Base-by-base conservation (phyloP, 2,888 invertebrate genomes). In the Brachylomia viminalis region DNA sequence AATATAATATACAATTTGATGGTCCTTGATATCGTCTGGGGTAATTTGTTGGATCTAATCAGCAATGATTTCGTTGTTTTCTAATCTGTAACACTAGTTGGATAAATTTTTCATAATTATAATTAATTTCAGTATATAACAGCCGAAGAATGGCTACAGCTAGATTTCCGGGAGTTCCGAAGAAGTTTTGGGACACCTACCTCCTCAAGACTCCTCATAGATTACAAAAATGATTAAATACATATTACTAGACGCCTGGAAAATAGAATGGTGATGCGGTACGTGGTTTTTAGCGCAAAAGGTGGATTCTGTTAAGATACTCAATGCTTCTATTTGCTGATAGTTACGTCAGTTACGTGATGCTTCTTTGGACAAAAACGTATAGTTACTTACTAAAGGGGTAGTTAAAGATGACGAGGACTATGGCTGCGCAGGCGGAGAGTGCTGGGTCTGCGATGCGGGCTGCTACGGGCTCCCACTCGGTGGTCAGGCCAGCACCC, bases 361-460 rank as follows among this genome's bases (percentile, higher is more conserved):
- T 33, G 17, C 1, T 49, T 67, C 7, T 38, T 56, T 38, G n/a
- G 4, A 20, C 20, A 38, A 20, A 38, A 67, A 66, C 7, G 11
- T n/a, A 33, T 67, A n/a, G n/a, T 67, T 38, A 92, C 96, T 94
- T 91, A 96, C 98, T 98, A 93, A 98, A 98, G 0, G 98, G 98
- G 93, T 98, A 98, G 90, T 98, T 98, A 66, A 98, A 96, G 23
- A 97, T 94, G 84, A 98, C 97, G 58, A 98, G 96, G 2, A 97
- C 93, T 6, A 97, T 92, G 62, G 98, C 98, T 0, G 98, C 98
- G 77, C 98, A 93, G 61, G 99, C 97, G 0, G 98, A 98, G 49
- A 98, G 95, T 3, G 97, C 95, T 0, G 99, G 98, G 92, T 98
- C 98, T 0, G 98, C 98, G 75, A 98, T 95, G 70, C 97, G 92